A percentile compares a stretch with the other conserved stretches of the same genome.
Conservation (phyloP, 2,113 vertebrate species). For the Neogale vison region DNA sequence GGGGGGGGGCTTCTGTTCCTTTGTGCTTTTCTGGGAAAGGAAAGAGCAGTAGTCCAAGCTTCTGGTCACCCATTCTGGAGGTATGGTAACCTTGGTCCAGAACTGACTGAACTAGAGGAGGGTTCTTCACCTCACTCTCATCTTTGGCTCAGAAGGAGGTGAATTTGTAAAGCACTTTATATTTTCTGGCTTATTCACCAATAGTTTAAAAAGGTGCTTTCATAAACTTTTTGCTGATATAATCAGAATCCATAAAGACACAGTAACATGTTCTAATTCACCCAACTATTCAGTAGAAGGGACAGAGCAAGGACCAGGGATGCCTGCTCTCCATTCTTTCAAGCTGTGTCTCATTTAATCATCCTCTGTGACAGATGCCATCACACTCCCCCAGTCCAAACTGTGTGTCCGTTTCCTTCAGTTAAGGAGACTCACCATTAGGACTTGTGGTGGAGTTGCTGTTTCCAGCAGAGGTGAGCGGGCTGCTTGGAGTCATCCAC, state of each 20-base stretch:
- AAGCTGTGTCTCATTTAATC: background rate
- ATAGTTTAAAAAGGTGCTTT: background rate
- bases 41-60: background rate
- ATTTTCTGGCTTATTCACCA: background rate
- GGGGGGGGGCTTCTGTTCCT: background rate
- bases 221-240: background rate
- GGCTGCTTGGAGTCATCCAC: background rate
- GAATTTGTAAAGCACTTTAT: background rate
- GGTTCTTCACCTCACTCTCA: background rate
- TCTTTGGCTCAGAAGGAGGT: slow-evolving; percentile 10
- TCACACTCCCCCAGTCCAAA: background rate
- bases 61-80: background rate
- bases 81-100: background rate
- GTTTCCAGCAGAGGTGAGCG: background rate
- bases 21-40: background rate
- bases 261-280: background rate
- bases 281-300: background rate
- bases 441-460: background rate
- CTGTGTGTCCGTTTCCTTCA: background rate
- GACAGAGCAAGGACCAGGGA: background rate
- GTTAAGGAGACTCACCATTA: background rate
- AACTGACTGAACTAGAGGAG: background rate
- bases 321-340: background rate
- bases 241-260: background rate
- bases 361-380: background rate